phyloP scores from a whole-genome alignment of 2,888 invertebrate species.

The Machimus atricapillus region DNA sequence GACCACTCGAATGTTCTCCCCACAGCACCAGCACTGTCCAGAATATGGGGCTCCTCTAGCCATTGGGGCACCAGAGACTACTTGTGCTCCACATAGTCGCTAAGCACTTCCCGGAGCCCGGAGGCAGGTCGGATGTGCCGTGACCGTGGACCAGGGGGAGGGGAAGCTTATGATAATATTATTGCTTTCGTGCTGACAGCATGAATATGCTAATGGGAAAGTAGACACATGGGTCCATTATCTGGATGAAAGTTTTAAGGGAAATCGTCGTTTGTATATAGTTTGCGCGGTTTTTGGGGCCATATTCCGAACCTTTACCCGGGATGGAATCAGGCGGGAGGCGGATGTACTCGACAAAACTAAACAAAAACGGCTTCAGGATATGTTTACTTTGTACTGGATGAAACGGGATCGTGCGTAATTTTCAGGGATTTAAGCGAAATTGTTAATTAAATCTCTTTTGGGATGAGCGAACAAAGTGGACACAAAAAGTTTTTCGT shows the following conservation, averaged over 20 bases:
- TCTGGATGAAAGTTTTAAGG: conserved; percentile 23
- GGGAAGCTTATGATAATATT: conserved; percentile 2
- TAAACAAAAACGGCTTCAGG: background rate
- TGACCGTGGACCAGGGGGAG: background rate
- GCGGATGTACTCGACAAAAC: background rate
- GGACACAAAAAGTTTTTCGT: background rate
- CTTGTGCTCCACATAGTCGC: background rate
- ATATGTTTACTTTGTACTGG: background rate
- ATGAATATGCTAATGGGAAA: conserved; percentile 22
- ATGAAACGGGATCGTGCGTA: background rate
- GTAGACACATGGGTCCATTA: conserved; percentile 32
- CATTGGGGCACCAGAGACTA: background rate
- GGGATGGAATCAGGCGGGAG: background rate
- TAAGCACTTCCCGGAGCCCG: background rate
- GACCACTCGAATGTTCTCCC: background rate
- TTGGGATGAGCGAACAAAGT: background rate
- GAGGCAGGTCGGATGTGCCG: background rate
- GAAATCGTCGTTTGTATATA: background rate
- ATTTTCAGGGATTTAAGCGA: background rate
- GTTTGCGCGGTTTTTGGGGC: background rate
- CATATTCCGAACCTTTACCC: background rate
- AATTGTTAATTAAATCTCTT: background rate
- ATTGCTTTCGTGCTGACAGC: background rate
- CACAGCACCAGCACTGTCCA: background rate
- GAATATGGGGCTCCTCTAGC: background rate